Evolutionary conservation across 2,888 invertebrate species (phyloP), one percentile per base, ranked within the genome.

Genomic region (Chydorus sphaericus): DNA sequence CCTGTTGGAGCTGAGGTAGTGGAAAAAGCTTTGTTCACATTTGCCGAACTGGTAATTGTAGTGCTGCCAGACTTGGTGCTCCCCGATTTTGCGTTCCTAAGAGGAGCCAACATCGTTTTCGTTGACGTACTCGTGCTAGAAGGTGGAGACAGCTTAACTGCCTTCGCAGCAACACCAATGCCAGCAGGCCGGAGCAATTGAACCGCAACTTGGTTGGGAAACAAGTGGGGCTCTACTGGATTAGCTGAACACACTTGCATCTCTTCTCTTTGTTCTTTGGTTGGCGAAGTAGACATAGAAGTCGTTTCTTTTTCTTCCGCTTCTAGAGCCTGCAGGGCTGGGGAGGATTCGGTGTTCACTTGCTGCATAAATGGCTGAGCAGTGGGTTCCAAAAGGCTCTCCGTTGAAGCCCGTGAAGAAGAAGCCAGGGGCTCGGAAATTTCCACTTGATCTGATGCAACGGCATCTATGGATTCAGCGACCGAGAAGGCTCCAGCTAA

Each of bases 1-100:
- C 77, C 76, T 5, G 31, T 23, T 61, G 74, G 73, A 0, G 77
- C 20, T 0, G 80, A 72, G 59, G 74, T 77, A 1, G 77, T 76
- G 11, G 28, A 31, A 61, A 73, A 73, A 0, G 77, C 26, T 16
- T 26, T 49, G 18, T 28, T 33, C n/a, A 48, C 55, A 29, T 29
- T 55, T 14, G 31, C 48, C 6, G 33, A 26, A 11, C 49, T 31
- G 36, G 49, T 48, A 16, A 49, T 36, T 7, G 37, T 36, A n/a
- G 55, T 48, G 26, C 28, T 55, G 38, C 38, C 14, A 26, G 44
- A 44, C 10, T 44, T 44, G 11, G 10, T 23, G 20, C 2, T 3
- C 14, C 2, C 28, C 7, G 23, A 37, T 53, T 26, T 26, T 26
- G 7, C 18, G 16, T 26, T 36, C 38, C n/a, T 39, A 16, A 14